Evolutionary conservation across 2,888 invertebrate species (phyloP), one percentile per base, ranked within the genome.

Genomic region (Pyrrhia umbra): DNA sequence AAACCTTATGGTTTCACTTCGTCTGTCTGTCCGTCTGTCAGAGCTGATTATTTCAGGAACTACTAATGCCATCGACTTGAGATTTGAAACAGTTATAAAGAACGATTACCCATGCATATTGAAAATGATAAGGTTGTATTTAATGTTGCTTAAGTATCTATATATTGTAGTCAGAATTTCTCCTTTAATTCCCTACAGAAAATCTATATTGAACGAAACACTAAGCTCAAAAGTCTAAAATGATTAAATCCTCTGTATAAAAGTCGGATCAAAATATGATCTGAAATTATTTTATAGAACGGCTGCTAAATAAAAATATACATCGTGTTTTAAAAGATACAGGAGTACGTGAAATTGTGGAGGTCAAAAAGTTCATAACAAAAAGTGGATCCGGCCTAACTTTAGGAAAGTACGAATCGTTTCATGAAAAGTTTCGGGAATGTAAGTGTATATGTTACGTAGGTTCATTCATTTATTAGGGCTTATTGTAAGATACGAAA

Each of bases 301-400:
- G 13, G 54, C 43, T 42, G 47, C 57, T 50, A 51, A 39, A 25
- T 40, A 49, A 25, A 50, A 58, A 58, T 45, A 66, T 34, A 46
- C 16, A 37, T 27, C 23, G 25, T 34, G 10, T 55, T 68, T 49
- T 68, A 54, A 65, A 50, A 54, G 18, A 64, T 55, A 61, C 43
- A 64, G 25, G 65, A 55, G 8, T 43, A 66, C 69, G 65, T 63
- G 68, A 63, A 66, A 77, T 66, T 66, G 60, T 55, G 27, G 62
- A 77, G 79, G 77, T 75, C 75, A 52, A 76, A 78, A 75, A 75
- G 72, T 77, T 79, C 71, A 68, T 68, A 66, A 79, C 68, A 61
- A 68, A 68, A 46, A 65, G n/a, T 37, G 67, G 18, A 52, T 66
- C 59, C 70, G 40, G 42, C 27, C 10, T 21, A 68, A 71, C 76